Conservation (phyloP, 2,888 invertebrate genomes). For the Sipha maydis region DNA sequence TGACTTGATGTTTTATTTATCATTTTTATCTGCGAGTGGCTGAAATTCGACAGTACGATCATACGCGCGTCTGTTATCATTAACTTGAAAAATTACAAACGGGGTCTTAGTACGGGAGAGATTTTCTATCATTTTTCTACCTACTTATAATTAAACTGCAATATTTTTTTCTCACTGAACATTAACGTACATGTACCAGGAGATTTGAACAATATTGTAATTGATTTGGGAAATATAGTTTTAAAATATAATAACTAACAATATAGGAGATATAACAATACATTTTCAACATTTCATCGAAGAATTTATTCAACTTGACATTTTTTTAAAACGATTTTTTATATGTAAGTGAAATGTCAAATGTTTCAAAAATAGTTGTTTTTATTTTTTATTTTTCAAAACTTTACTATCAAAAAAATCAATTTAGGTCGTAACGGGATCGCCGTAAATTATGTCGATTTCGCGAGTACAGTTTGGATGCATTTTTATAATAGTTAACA, state of each 20-base stretch:
- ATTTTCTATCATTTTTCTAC: not conserved
- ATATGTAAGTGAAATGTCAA: not conserved
- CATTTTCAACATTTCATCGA: not conserved
- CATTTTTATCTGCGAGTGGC: not conserved
- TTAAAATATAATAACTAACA: not conserved
- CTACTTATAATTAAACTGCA: not conserved
- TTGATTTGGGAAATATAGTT: not conserved
- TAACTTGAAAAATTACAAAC: not conserved
- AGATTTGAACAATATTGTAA: not conserved
- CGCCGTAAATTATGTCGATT: not conserved
- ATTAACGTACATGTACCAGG: not conserved
- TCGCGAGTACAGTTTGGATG: not conserved
- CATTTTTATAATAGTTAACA: not conserved
- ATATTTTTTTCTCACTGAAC: not conserved
- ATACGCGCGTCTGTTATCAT: not conserved
- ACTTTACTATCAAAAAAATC: not conserved
- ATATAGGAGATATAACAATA: not conserved
- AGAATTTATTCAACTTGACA: not conserved
- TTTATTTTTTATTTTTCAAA: not conserved
- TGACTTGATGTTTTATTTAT: not conserved
- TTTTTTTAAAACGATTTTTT: not conserved
- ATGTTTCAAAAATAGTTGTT: not conserved
- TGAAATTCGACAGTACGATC: too few species aligned
- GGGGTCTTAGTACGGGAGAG: not conserved
- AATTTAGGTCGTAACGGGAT: not conserved